These are phyloP conservation scores for Calypte anna DNA, from an alignment of 2,113 vertebrate genomes.

Conservation along the genomic window DNA sequence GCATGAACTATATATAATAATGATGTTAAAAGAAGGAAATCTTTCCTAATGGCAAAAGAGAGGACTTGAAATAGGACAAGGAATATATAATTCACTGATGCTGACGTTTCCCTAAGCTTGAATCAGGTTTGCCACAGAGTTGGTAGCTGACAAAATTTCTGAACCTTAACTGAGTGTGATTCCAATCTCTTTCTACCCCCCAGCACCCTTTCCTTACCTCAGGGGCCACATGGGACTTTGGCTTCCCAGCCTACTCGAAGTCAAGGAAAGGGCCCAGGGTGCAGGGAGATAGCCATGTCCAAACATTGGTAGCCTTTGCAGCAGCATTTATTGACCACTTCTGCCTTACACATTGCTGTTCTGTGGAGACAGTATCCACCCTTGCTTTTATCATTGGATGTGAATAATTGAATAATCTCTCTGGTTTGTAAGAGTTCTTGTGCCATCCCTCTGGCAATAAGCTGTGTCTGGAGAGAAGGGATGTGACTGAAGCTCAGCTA, in stretches of 20 bases:
- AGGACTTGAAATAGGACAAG: neutral
- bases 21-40: neutral
- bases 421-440: neutral
- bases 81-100: neutral
- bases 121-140: neutral
- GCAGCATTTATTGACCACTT: neutral
- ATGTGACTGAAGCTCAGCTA: neutral
- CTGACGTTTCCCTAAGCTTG: neutral
- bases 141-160: neutral
- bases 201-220: neutral
- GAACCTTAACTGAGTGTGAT: neutral
- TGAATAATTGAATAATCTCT: neutral
- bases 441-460: neutral
- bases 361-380: neutral
- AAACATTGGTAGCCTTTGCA: neutral
- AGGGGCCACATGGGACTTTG: neutral
- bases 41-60: neutral
- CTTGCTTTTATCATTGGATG: neutral
- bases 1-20: neutral
- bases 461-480: neutral
- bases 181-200: neutral
- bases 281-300: fast-evolving
- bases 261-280: neutral
- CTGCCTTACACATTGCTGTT: neutral
- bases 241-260: neutral